These are phyloP conservation scores for Eulimnadia texana DNA, from an alignment of 1,140 invertebrate species.

Conservation along the genomic window DNA sequence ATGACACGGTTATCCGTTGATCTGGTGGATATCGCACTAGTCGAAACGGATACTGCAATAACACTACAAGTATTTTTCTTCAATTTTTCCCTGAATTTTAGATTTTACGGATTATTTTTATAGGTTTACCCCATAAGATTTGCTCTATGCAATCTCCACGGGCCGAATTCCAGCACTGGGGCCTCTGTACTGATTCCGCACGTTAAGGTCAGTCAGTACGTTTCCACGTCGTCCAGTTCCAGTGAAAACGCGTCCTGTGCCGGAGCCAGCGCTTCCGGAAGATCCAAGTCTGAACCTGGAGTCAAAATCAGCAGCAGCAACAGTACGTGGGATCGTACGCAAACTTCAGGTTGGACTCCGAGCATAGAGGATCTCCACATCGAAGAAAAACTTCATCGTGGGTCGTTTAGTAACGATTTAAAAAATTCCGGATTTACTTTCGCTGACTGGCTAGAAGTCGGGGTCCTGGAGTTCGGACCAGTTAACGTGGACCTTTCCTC, in stretches of 20 bases:
- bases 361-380: conserved; percentile 3
- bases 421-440: conserved; percentile 12
- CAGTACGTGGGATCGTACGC: conserved; percentile 4
- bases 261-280: neutral
- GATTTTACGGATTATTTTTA: neutral
- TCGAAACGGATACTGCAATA: conserved; percentile 72
- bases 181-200: conserved; percentile 74
- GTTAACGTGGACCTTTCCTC: conserved; percentile 84
- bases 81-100: neutral
- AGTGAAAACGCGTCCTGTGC: neutral
- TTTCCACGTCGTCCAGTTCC: neutral
- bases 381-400: conserved; percentile 2
- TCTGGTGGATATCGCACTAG: conserved; percentile 75
- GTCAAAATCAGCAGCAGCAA: conserved; percentile 10
- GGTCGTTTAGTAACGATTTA: neutral
- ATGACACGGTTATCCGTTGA: conserved; percentile 85
- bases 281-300: neutral
- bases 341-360: neutral
- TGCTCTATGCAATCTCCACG: conserved; percentile 86
- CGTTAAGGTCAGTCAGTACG: conserved; percentile 49
- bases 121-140: conserved; percentile 69
- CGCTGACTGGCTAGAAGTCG: conserved; percentile 72
- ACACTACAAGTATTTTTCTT: conserved; percentile 54
- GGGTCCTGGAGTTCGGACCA: conserved; percentile 74
- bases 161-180: conserved; percentile 72